A percentile compares a stretch with the other conserved stretches of the same genome.
Conservation (phyloP, 2,888 invertebrate species). For the Zelleria hepariella region DNA sequence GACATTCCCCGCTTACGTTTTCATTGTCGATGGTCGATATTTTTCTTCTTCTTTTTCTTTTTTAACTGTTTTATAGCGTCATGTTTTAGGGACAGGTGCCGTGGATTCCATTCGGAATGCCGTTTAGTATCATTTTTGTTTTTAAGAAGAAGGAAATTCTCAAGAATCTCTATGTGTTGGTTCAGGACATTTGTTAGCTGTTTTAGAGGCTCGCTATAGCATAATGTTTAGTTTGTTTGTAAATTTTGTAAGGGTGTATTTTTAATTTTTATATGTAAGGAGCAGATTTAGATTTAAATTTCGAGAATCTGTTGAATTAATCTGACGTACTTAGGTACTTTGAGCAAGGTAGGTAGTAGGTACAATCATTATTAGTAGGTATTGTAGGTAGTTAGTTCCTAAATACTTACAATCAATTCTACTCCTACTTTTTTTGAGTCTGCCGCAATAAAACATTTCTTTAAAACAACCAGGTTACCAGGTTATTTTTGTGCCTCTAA, state of each 20-base stretch:
- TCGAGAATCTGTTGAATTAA: too few relatives aligned
- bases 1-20: constrained; percentile 17
- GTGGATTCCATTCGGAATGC: background rate
- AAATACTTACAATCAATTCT: too few relatives aligned
- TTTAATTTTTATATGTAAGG: background rate
- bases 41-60: constrained; percentile 7
- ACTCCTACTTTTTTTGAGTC: too few relatives aligned
- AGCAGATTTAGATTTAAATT: background rate
- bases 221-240: background rate
- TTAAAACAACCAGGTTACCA: too few relatives aligned
- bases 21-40: constrained; percentile 16
- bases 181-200: background rate
- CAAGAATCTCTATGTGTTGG: background rate
- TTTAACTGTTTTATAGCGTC: background rate
- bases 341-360: too few relatives aligned
- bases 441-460: too few relatives aligned
- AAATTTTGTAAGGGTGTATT: background rate
- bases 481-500: too few relatives aligned
- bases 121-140: background rate
- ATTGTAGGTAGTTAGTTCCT: too few relatives aligned
- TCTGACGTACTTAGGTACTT: too few relatives aligned
- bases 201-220: background rate
- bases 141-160: background rate
- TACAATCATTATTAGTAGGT: too few relatives aligned
- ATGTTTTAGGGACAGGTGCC: constrained; percentile 1